Conservation (phyloP, 2,113 vertebrate genomes). For the Osmerus eperlanus region DNA sequence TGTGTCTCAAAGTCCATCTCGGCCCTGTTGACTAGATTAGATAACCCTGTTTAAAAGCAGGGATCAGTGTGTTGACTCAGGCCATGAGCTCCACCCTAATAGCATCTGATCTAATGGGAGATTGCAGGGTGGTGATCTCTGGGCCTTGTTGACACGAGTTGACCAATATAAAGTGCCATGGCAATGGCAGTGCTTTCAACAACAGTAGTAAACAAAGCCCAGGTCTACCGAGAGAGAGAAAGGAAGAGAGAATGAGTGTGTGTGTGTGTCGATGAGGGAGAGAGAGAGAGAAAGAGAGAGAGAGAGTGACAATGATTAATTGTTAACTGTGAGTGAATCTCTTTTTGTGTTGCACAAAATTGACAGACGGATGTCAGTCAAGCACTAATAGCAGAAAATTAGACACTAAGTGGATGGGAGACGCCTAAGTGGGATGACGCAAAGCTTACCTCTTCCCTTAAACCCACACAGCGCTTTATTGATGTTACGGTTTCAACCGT, state of each 20-base stretch:
- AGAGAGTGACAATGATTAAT: background rate
- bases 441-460: conserved; percentile 34
- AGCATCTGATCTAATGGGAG: conserved; percentile 67
- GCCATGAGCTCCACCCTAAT: conserved; percentile 58
- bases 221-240: conserved; percentile 53
- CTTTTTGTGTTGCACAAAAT: background rate
- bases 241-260: conserved; percentile 12
- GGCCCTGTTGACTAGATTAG: conserved; percentile 66
- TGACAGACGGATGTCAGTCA: background rate
- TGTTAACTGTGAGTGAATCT: background rate
- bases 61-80: conserved; percentile 58
- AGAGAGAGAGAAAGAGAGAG: background rate
- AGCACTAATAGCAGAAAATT: background rate
- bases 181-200: conserved; percentile 35
- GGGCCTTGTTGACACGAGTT: conserved; percentile 54
- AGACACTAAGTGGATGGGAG: conserved; percentile 19
- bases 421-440: conserved; percentile 29
- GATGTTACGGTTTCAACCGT: conserved; percentile 22
- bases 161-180: conserved; percentile 47
- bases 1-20: conserved; percentile 70
- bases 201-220: conserved; percentile 39
- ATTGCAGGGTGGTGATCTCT: conserved; percentile 38
- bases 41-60: conserved; percentile 63
- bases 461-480: conserved; percentile 24
- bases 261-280: background rate